Conservation (phyloP, 2,113 vertebrate genomes). For the Anoura caudifer region DNA sequence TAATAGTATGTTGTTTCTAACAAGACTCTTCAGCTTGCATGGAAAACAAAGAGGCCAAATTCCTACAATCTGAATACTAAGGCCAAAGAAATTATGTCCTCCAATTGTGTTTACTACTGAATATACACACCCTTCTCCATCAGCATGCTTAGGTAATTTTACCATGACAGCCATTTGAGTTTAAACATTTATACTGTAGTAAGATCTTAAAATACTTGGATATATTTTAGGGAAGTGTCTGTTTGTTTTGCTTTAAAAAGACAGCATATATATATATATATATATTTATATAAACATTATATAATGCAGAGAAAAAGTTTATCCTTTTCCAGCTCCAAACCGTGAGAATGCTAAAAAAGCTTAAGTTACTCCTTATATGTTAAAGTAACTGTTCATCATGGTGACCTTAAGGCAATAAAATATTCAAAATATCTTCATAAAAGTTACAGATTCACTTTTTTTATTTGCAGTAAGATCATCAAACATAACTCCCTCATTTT, state of each 20-base stretch:
- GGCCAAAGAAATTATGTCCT: neutral
- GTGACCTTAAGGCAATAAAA: neutral
- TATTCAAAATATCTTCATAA: neutral
- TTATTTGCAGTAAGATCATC: neutral
- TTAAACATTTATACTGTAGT: neutral
- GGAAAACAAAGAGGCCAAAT: neutral
- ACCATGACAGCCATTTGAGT: neutral
- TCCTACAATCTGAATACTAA: neutral
- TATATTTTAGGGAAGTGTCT: neutral
- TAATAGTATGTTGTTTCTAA: neutral
- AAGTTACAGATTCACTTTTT: neutral
- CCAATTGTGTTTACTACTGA: neutral
- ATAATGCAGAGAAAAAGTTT: neutral
- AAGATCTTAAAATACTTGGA: neutral
- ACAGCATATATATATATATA: no score
- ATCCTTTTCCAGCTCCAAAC: neutral
- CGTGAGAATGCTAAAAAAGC: neutral
- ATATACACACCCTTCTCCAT: neutral
- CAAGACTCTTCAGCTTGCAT: neutral
- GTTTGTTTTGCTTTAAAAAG: neutral
- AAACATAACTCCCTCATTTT: neutral
- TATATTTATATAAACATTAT: no score
- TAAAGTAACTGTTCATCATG: neutral
- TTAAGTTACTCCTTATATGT: neutral
- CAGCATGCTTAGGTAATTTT: neutral